A percentile compares a stretch with the other conserved stretches of the same genome.
Conservation (phyloP, 2,797 vertebrate genomes). For the Antennarius maculatus region DNA sequence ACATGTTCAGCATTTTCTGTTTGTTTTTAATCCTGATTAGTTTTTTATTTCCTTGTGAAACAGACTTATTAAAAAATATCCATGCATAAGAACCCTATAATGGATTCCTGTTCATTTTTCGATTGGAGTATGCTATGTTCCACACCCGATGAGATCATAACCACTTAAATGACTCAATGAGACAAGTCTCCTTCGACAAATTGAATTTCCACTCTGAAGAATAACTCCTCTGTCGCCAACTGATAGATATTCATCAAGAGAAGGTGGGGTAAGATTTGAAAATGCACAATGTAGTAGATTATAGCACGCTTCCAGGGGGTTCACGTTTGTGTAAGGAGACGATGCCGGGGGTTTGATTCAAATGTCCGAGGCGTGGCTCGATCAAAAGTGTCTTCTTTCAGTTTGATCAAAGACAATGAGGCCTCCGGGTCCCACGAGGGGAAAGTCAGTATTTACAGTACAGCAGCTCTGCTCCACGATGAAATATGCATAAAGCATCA, state of each 20-base stretch:
- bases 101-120: slow-evolving; percentile 1
- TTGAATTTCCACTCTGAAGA: slow-evolving; percentile 51
- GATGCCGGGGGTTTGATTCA: slow-evolving; percentile 59
- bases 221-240: slow-evolving; percentile 29
- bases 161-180: slow-evolving; percentile 46
- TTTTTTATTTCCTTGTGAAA: neutral
- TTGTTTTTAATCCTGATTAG: neutral
- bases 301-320: slow-evolving; percentile 37
- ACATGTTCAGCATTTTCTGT: slow-evolving; percentile 1
- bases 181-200: slow-evolving; percentile 54
- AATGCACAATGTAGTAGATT: slow-evolving; percentile 44
- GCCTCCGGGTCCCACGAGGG: slow-evolving; percentile 39
- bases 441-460: slow-evolving; percentile 63
- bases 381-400: slow-evolving; percentile 64
- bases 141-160: slow-evolving; percentile 42
- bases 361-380: slow-evolving; percentile 53
- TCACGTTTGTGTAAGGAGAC: slow-evolving; percentile 46
- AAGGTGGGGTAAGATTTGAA: slow-evolving; percentile 23
- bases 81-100: too few species aligned
- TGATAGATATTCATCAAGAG: slow-evolving; percentile 47
- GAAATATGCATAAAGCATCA: slow-evolving; percentile 69
- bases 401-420: slow-evolving; percentile 62
- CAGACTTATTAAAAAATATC: too few species aligned
- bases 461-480: slow-evolving; percentile 34
- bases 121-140: slow-evolving; percentile 30